Evolutionary conservation across 2,797 vertebrate species (phyloP).

Genomic region (Clarias fuscus): DNA sequence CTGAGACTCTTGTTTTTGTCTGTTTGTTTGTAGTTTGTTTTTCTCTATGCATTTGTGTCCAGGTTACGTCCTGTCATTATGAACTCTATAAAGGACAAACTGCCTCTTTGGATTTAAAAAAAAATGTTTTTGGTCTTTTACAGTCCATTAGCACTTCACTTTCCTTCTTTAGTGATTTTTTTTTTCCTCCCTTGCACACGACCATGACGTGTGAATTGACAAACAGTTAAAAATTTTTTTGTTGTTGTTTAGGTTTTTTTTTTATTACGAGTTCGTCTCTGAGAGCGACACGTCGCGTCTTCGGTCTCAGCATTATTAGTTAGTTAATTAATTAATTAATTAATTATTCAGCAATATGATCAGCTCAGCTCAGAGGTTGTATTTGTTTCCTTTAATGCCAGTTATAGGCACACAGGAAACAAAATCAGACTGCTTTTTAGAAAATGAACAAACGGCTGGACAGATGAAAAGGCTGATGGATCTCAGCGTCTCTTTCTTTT

Average conservation of each 20-base stretch:
- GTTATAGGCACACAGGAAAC: background rate
- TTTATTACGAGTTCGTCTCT: background rate
- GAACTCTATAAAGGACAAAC: slow-evolving; percentile 4
- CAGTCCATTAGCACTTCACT: slow-evolving; percentile 10
- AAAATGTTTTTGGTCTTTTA: background rate
- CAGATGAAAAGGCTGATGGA: background rate
- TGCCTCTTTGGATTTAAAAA: background rate
- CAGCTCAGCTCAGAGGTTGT: background rate
- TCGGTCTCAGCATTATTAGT: slow-evolving; percentile 19
- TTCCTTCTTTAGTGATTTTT: slow-evolving; percentile 1
- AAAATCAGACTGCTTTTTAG: slow-evolving; percentile 18
- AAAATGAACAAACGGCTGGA: background rate
- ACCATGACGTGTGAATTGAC: background rate
- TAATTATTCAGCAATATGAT: slow-evolving; percentile 34
- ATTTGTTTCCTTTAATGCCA: slow-evolving; percentile 2
- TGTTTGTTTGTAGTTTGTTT: background rate
- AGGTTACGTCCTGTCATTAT: background rate
- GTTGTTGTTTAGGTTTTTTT: background rate
- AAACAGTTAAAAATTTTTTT: background rate
- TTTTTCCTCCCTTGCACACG: background rate
- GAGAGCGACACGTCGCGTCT: background rate
- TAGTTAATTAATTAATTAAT: background rate
- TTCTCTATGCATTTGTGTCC: background rate
- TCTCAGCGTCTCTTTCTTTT: background rate
- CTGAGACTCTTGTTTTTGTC: background rate